These are phyloP conservation scores for Axis porcinus DNA, from an alignment of 2,113 vertebrate genomes.

Conservation along the genomic window DNA sequence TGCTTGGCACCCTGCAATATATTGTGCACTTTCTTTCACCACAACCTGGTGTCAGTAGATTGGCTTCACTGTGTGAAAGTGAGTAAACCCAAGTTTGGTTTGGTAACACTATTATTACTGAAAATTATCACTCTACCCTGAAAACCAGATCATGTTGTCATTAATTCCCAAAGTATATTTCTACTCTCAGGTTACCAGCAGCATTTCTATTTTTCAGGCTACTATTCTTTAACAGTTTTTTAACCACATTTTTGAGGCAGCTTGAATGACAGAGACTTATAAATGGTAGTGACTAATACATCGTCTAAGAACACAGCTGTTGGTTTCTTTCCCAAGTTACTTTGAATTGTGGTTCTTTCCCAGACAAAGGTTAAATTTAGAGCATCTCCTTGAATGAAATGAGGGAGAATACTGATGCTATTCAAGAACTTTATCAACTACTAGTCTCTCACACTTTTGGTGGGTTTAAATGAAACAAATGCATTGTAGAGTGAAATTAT, in stretches of 20 bases:
- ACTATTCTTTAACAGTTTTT: neutral
- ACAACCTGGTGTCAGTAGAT: neutral
- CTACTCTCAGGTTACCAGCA: neutral
- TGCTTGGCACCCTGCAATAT: neutral
- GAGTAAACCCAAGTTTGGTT: neutral
- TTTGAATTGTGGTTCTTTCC: slow-evolving; percentile 16
- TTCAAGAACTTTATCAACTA: slow-evolving; percentile 46
- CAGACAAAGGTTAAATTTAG: slow-evolving; percentile 19
- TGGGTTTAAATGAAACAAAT: slow-evolving; percentile 69
- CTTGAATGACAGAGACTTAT: neutral
- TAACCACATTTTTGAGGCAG: neutral
- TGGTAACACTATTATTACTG: neutral
- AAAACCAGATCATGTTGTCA: neutral
- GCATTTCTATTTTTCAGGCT: neutral
- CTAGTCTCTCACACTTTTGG: slow-evolving; percentile 12
- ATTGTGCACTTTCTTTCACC: neutral
- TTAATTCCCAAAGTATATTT: neutral
- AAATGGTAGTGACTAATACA: neutral
- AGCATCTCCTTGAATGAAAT: slow-evolving; percentile 11
- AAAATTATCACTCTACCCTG: neutral
- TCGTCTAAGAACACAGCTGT: neutral
- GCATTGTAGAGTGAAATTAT: slow-evolving; percentile 66
- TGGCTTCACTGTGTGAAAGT: neutral
- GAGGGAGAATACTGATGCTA: neutral
- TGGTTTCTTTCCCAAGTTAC: neutral